A percentile compares a stretch with the other conserved stretches of the same genome.
phyloP scores from a whole-genome alignment of 2,888 invertebrate genomes.

The Callimorpha dominula region DNA sequence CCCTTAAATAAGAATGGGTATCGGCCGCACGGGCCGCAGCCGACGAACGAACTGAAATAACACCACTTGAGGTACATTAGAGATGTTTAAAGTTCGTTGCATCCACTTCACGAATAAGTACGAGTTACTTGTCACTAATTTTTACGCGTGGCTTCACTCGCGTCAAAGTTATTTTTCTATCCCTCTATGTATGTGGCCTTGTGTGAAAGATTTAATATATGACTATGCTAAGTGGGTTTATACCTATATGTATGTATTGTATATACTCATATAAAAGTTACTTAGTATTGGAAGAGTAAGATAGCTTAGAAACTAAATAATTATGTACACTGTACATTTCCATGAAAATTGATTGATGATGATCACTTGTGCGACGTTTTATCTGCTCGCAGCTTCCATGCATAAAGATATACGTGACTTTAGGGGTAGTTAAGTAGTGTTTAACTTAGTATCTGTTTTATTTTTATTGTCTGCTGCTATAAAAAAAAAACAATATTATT shows the following conservation, averaged over 20 bases:
- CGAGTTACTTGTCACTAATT: constrained; percentile 27
- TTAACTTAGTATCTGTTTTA: neutral
- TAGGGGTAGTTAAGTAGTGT: neutral
- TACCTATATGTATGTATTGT: too few species aligned
- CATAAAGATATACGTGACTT: neutral
- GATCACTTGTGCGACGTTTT: neutral
- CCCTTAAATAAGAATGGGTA: constrained; percentile 37
- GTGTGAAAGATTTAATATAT: too few species aligned
- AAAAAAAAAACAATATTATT: neutral
- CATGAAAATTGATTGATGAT: neutral
- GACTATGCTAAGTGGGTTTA: too few species aligned
- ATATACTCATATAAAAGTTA: neutral
- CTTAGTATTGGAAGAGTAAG: neutral
- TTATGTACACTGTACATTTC: neutral
- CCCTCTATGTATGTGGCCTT: neutral
- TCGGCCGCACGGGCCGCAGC: constrained; percentile 19
- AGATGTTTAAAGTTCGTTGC: constrained; percentile 42
- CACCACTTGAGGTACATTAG: constrained; percentile 51
- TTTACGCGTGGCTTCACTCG: constrained; percentile 16
- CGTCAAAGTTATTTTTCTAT: neutral
- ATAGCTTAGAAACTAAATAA: neutral
- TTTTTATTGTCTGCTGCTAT: neutral
- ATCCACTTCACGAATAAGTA: constrained; percentile 41
- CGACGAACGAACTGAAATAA: constrained; percentile 36
- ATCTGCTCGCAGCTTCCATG: neutral